These are phyloP conservation scores for Zaprionus ghesquierei DNA, from an alignment of 1,140 invertebrate genomes.

Conservation along the genomic window DNA sequence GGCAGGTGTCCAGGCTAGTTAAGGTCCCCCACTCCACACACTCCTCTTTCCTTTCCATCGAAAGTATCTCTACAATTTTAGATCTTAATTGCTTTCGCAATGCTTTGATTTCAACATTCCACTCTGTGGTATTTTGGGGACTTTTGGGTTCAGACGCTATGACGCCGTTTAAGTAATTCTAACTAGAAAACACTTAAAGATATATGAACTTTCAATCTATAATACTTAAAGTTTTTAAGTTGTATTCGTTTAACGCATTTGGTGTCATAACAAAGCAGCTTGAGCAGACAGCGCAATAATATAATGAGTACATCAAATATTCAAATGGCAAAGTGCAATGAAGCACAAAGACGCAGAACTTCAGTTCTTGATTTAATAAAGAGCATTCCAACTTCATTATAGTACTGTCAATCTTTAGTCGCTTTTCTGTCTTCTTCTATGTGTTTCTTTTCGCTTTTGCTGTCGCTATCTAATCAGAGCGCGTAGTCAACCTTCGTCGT, in stretches of 20 bases:
- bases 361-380: neutral
- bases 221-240: too few species aligned
- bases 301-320: too few species aligned
- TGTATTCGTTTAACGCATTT: too few species aligned
- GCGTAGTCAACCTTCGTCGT: conserved; percentile 13
- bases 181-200: too few species aligned
- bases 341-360: too few species aligned
- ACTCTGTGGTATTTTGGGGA: neutral
- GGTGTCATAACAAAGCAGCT: too few species aligned
- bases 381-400: neutral
- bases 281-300: too few species aligned
- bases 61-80: neutral
- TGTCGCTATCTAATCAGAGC: conserved; percentile 34
- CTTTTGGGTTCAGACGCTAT: neutral
- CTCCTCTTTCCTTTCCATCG: neutral
- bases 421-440: neutral
- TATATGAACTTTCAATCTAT: too few species aligned
- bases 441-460: neutral
- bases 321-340: too few species aligned
- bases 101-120: neutral
- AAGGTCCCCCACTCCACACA: too few species aligned
- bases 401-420: neutral
- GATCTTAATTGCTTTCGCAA: neutral
- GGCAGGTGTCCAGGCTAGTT: neutral
- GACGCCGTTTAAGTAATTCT: too few species aligned